These are phyloP conservation scores for Dryocosmus kuriphilus DNA, from an alignment of 2,888 invertebrate species.

Conservation along the genomic window DNA sequence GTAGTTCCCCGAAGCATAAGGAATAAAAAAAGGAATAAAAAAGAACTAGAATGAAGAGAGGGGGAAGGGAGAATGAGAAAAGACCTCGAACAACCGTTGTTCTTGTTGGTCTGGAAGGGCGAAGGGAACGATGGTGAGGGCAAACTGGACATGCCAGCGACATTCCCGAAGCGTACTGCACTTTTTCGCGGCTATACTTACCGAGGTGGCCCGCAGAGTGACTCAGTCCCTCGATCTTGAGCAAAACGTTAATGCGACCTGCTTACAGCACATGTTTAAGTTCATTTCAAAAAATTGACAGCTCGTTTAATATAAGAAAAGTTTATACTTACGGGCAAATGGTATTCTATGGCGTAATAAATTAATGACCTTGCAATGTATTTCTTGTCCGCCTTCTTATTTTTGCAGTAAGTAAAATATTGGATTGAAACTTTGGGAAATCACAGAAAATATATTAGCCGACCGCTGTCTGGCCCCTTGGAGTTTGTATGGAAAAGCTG, in stretches of 20 bases:
- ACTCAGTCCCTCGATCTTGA: constrained; percentile 63
- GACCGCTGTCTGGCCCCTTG: too few relatives aligned
- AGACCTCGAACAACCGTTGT: constrained; percentile 60
- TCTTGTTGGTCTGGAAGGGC: constrained; percentile 64
- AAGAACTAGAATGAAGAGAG: constrained; percentile 41
- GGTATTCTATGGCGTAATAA: too few relatives aligned
- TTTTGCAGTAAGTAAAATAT: too few relatives aligned
- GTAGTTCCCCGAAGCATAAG: constrained; percentile 55
- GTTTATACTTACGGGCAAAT: too few relatives aligned
- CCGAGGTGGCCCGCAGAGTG: constrained; percentile 63
- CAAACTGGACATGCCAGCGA: constrained; percentile 71
- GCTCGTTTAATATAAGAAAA: too few relatives aligned
- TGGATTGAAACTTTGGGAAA: too few relatives aligned
- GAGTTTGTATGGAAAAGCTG: too few relatives aligned
- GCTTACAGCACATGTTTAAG: background rate
- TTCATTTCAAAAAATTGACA: background rate
- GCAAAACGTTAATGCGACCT: constrained; percentile 61
- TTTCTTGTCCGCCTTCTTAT: too few relatives aligned
- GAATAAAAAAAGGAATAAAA: constrained; percentile 50
- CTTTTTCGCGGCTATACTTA: constrained; percentile 68
- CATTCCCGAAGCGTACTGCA: constrained; percentile 74
- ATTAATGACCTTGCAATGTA: too few relatives aligned
- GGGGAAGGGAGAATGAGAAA: constrained; percentile 49
- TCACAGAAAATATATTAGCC: too few relatives aligned
- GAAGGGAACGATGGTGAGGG: constrained; percentile 66